Evolutionary conservation across 2,888 invertebrate genomes (phyloP), one percentile per base, ranked within the genome.

Genomic region (Drosophila colorata): DNA sequence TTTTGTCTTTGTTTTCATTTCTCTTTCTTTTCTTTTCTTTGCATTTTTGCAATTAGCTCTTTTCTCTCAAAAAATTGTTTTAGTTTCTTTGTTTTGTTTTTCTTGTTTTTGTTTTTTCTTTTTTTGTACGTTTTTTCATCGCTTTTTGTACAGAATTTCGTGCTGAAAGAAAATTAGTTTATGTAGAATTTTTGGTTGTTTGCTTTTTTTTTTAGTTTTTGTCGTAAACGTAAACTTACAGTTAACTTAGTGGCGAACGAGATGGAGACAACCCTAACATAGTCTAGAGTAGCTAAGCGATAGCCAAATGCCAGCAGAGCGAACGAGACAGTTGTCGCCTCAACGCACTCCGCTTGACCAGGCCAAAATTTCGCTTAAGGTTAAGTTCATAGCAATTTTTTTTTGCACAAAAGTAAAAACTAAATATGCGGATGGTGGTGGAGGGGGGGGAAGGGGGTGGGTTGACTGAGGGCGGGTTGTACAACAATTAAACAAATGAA

Each of bases 131-230:
- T 67, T 64, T 67, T 76, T 67, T 81, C 60, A 75, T 76, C 71
- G 73, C 69, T 52, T 69, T 81, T 82, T 82, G 84, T 82, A 82
- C 82, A 84, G 71, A 78, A 59, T 69, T 77, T 72, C 18, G 76
- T 69, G 85, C 83, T 83, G 83, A 85, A 83, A 83, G 80, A 85
- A 72, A 83, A 78, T 81, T 69, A 57, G 33, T 59, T 77, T 68
- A 57, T 60, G 53, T 28, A 28, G 9, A 28, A 44, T 51, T 48
- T 48, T 41, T 52, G 33, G n/a, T 4, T 43, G 9, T 44, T 55
- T 49, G 61, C 57, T 65, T 53, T 69, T 52, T 43, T 35, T 46
- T 51, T 51, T 41, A 23, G 37, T 59, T 59, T 58, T 65, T 53
- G 44, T 60, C 51, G 46, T 53, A 67, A 51, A 56, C 37, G 49